A percentile compares a stretch with the other conserved stretches of the same genome.
These are phyloP conservation scores for Anas acuta DNA, from an alignment of 2,797 vertebrate species.

Conservation along the genomic window DNA sequence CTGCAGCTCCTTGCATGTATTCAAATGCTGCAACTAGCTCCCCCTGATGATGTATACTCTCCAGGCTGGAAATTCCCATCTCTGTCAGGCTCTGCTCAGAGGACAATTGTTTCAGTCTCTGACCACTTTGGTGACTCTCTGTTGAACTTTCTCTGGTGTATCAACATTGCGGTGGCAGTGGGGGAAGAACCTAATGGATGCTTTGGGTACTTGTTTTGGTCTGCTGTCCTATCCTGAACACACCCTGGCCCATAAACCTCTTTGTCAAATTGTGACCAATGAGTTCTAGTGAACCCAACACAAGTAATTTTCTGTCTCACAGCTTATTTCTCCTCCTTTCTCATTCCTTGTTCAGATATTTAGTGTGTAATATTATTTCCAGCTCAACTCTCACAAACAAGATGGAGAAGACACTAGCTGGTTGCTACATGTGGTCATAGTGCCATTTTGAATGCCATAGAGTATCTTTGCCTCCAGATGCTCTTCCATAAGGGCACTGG, in stretches of 20 bases:
- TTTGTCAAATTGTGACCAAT: not conserved
- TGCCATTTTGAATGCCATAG: not conserved
- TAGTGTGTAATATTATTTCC: not conserved
- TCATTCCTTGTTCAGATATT: not conserved
- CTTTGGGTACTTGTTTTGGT: not conserved
- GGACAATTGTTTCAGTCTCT: not conserved
- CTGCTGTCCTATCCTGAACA: not conserved
- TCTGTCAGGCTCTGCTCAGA: not conserved
- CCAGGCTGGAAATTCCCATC: not conserved
- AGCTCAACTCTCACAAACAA: not conserved
- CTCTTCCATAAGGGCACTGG: not conserved
- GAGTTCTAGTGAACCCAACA: not conserved
- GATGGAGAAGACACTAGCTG: not conserved
- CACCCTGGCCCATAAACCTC: not conserved
- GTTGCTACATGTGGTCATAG: not conserved
- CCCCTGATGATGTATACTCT: not conserved
- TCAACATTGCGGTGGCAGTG: not conserved
- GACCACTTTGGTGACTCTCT: fast-evolving
- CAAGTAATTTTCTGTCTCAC: not conserved
- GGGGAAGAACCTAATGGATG: not conserved
- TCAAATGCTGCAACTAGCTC: not conserved
- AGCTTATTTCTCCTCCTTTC: not conserved
- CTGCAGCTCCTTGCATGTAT: not conserved
- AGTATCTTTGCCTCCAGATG: not conserved
- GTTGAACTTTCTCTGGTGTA: not conserved